These are phyloP conservation scores for Neodiprion virginianus DNA, from an alignment of 1,140 invertebrate species.

Conservation along the genomic window DNA sequence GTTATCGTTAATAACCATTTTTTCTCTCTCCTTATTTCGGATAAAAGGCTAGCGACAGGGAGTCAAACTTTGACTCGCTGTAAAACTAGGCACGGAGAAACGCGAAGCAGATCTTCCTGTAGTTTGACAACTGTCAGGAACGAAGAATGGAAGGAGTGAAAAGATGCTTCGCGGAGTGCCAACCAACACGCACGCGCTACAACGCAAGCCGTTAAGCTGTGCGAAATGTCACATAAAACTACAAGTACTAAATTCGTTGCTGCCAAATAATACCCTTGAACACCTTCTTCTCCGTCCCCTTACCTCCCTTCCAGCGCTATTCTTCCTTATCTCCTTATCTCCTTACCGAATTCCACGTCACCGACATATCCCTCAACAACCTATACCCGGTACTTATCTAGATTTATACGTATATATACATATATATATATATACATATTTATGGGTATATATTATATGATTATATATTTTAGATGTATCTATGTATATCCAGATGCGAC, in stretches of 20 bases:
- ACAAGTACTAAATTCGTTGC: conserved; percentile 31
- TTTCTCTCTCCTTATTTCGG: conserved; percentile 19
- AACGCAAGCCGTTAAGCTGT: not conserved
- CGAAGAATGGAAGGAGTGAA: not conserved
- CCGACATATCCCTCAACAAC: too few relatives aligned
- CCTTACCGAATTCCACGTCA: too few relatives aligned
- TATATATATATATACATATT: not conserved
- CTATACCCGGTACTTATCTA: not conserved
- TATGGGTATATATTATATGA: not conserved
- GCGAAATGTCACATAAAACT: conserved; percentile 9
- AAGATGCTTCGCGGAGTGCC: not conserved
- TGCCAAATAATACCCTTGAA: conserved; percentile 35
- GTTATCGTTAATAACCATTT: not conserved
- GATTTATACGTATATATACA: not conserved
- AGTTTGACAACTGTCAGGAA: too few relatives aligned
- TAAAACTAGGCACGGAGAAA: conserved; percentile 35
- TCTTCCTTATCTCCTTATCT: too few relatives aligned
- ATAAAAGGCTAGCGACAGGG: conserved; percentile 53
- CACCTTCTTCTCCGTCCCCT: conserved; percentile 10
- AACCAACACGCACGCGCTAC: not conserved
- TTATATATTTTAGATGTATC: not conserved
- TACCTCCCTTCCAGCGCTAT: not conserved
- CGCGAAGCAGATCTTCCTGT: conserved; percentile 2
- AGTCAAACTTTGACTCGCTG: conserved; percentile 59
- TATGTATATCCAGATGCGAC: not conserved